Evolutionary conservation across 1,140 invertebrate species (phyloP).

Genomic region (Lucilia sericata): DNA sequence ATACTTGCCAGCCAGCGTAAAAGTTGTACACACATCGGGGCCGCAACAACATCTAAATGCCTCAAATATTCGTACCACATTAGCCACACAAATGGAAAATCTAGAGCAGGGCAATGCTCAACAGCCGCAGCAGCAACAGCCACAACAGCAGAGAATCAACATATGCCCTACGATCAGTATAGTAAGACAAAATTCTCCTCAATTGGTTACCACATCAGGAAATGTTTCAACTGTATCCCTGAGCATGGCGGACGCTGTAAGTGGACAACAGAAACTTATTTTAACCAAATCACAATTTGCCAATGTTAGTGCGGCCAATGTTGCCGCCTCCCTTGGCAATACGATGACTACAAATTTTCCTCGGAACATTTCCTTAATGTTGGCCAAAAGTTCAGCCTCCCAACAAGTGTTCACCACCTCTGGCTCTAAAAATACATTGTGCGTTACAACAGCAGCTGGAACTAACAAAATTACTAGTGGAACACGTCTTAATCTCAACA

Average conservation of each 20-base stretch:
- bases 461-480: neutral
- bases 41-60: conserved; percentile 10
- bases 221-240: conserved; percentile 44
- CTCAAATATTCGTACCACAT: neutral
- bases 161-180: conserved; percentile 45
- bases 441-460: conserved; percentile 6
- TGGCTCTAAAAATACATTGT: neutral
- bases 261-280: conserved; percentile 30
- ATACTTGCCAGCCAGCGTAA: conserved; percentile 3
- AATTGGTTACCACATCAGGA: conserved; percentile 46
- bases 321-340: neutral
- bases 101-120: neutral
- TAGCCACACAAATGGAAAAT: neutral
- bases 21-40: conserved; percentile 20
- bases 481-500: conserved; percentile 6
- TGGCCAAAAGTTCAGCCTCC: conserved; percentile 11
- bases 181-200: conserved; percentile 45
- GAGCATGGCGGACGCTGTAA: conserved; percentile 32
- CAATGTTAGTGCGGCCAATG: conserved; percentile 25
- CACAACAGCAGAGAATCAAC: conserved; percentile 39
- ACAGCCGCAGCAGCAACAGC: conserved; percentile 30
- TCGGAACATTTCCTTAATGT: conserved; percentile 25
- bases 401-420: conserved; percentile 22
- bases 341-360: conserved; percentile 1
- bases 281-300: conserved; percentile 37